These are phyloP conservation scores for Ormyrus rosae DNA, from an alignment of 2,888 invertebrate genomes.

Conservation along the genomic window DNA sequence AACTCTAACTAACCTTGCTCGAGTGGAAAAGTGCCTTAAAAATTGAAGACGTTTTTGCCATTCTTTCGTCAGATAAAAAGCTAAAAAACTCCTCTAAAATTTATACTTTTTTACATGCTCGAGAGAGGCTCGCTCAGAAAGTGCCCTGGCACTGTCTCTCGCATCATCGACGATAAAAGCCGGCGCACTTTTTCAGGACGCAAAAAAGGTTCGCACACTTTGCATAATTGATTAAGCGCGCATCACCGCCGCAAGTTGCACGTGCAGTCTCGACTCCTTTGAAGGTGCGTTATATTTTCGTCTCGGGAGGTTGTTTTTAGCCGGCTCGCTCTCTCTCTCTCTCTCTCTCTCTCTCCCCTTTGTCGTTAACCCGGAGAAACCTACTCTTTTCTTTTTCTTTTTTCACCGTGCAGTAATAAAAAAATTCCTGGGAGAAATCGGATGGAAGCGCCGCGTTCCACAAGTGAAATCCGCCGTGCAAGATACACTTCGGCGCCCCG, in stretches of 20 bases:
- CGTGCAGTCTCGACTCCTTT: background rate
- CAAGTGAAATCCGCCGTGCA: slow-evolving; percentile 40
- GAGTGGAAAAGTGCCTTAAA: too few species aligned
- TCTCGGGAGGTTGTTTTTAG: slow-evolving; percentile 26
- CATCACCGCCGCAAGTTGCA: background rate
- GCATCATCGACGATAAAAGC: too few species aligned
- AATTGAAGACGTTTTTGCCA: too few species aligned
- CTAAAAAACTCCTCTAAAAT: too few species aligned
- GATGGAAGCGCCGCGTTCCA: slow-evolving; percentile 18
- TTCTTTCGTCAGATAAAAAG: too few species aligned
- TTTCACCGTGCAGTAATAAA: background rate
- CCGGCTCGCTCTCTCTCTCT: background rate
- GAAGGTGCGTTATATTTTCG: slow-evolving; percentile 29
- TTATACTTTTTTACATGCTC: too few species aligned
- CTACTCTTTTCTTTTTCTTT: too few species aligned
- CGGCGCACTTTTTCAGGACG: too few species aligned
- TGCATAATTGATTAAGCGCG: slow-evolving; percentile 34
- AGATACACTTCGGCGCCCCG: slow-evolving; percentile 30
- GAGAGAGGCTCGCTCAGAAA: too few species aligned
- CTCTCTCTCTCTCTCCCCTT: background rate
- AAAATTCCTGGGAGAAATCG: slow-evolving; percentile 37
- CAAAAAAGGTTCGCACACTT: background rate
- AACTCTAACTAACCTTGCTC: too few species aligned
- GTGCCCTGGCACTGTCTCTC: too few species aligned
- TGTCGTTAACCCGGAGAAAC: too few species aligned